Base-by-base conservation (phyloP, 2,113 vertebrate species). In the Thinocorus orbignyianus region DNA sequence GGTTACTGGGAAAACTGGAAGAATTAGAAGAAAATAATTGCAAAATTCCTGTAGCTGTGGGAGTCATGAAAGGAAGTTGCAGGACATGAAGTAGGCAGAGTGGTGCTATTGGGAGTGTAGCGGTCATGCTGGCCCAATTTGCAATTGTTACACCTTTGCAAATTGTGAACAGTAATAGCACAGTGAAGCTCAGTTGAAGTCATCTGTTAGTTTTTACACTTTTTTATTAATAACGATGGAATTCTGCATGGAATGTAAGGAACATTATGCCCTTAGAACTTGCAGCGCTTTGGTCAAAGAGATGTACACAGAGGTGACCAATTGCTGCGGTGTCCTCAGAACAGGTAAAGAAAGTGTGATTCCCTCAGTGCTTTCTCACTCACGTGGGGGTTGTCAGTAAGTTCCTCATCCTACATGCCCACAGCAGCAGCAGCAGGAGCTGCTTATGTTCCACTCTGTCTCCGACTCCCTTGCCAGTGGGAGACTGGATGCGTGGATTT, bases 1-100 rank as follows among this genome's bases (percentile, higher is more conserved):
- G 33, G 6, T 70, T 52, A 77, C 58, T 78, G 30, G n/a, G 55
- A 17, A 88, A 92, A 72, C 41, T 84, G 64, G 55, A 94, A 94
- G 74, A 77, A 80, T n/a, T 78, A 49, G 39, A 71, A 61, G 48
- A 65, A 90, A 87, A 84, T 28, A 91, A 88, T 41, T 92, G 39
- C 57, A 91, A 87, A 91, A 78, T 57, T 83, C 42, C 33, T 17
- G 4, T 51, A 31, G 42, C 9, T 81, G 33, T 54, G 30, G 46
- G n/a, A 78, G 49, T 15, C 13, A 20, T 64, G 18, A 95, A 92
- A 72, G 69, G 51, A 81, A 84, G 18, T 44, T 74, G 13, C 33
- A 71, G 25, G 44, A 54, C 9, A 13, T 25, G 54, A 70, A 62
- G 37, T 31, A 86, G 74, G 42, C n/a, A 66, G 78, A 81, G 30